Percentiles rank a stretch among this genome's conserved stretches.
These are phyloP conservation scores for Channallabes apus DNA, from an alignment of 2,797 vertebrate species.

Conservation along the genomic window DNA sequence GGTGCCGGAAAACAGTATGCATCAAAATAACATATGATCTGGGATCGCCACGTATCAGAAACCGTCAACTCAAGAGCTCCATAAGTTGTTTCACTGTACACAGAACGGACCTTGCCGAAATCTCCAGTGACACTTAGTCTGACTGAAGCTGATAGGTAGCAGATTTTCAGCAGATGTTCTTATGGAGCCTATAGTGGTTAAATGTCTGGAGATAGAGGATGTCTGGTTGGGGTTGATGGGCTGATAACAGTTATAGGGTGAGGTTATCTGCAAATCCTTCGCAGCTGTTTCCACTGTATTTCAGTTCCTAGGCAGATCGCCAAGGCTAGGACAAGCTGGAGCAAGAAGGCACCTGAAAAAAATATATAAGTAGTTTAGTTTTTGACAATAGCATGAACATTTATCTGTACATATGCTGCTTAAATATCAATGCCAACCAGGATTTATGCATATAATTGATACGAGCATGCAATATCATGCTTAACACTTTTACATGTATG, in stretches of 20 bases:
- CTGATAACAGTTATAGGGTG: conserved; percentile 27
- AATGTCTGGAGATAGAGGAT: conserved; percentile 35
- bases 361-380: not conserved
- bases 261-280: conserved; percentile 13
- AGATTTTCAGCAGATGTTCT: conserved; percentile 20
- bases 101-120: not conserved
- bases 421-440: not conserved
- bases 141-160: conserved; percentile 9
- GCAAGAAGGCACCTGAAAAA: conserved; percentile 20
- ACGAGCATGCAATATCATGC: not conserved
- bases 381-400: not conserved
- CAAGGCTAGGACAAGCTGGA: conserved; percentile 16
- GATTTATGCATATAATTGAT: not conserved
- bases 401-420: not conserved
- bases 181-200: conserved; percentile 26
- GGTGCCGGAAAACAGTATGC: too few relatives aligned
- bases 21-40: conserved; percentile 14
- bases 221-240: conserved; percentile 14
- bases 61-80: not conserved
- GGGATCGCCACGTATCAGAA: not conserved
- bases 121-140: not conserved
- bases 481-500: not conserved
- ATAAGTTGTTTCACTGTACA: not conserved
- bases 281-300: conserved; percentile 27
- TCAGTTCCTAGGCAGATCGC: conserved; percentile 12